Evolutionary conservation across 37 sponge, comb jelly and placozoan genomes (phyloP), one percentile per base, ranked within the genome.

Genomic region (Agelas oroides): DNA sequence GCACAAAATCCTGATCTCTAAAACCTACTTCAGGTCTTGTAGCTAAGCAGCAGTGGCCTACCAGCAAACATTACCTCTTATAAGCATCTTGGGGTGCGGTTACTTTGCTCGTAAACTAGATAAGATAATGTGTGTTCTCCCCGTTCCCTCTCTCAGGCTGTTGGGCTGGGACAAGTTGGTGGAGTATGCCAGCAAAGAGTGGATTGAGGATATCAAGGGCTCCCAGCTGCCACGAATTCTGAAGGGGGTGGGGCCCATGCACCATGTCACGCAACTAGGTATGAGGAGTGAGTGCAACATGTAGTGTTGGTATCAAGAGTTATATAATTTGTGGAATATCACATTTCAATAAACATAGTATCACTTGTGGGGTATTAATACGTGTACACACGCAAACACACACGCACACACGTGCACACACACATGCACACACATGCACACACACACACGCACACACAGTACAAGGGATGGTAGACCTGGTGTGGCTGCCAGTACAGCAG

Each of bases 401-500:
- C 60, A 59, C 24, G 8, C 46, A 46, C 46, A 46, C 46, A 46
- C 46, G 8, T 8, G 8, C 46, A 46, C 46, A 46, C 46, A 46
- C 46, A 46, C 46, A 12, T 8, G 8, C 46, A 20, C 61, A 34
- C 23, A 24, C 21, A 56, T 76, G 55, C 24, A 32, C 21, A 30
- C 33, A 32, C 8, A 46, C 28, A 54, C 25, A 24, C 62, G 19
- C 59, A 83, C 8, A 17, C 55, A 6, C 63, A 95, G 95, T 86
- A 24, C 87, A 89, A 53, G 98, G 98, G 15, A 67, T 94, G 27
- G 79, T 96, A 61, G 96, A 96, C 58, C 89, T 96, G 75, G 80
- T 98, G 18, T 89, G 93, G 79, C 73, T 98, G 46, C 99, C 99
- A n/a, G 79, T 84, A 64, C 93, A 98, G 37, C 99, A 98, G 81